These are phyloP conservation scores for Zygaena filipendulae DNA, from an alignment of 2,888 invertebrate species.

Conservation along the genomic window DNA sequence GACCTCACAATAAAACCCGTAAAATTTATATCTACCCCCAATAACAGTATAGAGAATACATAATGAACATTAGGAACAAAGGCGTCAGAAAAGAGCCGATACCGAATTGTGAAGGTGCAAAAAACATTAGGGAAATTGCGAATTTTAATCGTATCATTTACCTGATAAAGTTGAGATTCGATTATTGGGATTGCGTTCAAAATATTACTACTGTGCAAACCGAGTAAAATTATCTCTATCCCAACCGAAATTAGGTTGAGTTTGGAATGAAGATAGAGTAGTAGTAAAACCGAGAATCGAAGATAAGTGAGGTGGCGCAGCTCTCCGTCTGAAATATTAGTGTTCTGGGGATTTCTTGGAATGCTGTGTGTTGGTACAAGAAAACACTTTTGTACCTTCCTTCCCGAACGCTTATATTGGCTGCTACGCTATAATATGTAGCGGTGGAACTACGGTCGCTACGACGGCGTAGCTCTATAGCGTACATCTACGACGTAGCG, in stretches of 20 bases:
- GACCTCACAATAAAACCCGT: slow-evolving; percentile 45
- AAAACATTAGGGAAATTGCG: slow-evolving; percentile 14
- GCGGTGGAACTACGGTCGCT: slow-evolving; percentile 10
- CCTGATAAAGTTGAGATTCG: slow-evolving; percentile 23
- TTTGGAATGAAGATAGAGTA: slow-evolving; percentile 13
- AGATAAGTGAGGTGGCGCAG: slow-evolving; percentile 47
- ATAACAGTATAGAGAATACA: slow-evolving; percentile 57
- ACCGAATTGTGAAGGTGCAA: slow-evolving; percentile 48
- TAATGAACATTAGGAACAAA: slow-evolving; percentile 64
- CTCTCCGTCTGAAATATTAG: slow-evolving; percentile 48
- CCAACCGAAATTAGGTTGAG: slow-evolving; percentile 16
- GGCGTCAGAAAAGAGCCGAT: slow-evolving; percentile 52
- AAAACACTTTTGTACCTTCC: slow-evolving; percentile 28
- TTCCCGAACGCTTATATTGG: too few relatives aligned
- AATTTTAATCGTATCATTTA: slow-evolving; percentile 22
- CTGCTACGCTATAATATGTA: too few relatives aligned
- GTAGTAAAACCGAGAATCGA: slow-evolving; percentile 34
- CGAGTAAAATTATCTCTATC: slow-evolving; percentile 22
- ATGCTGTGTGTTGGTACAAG: slow-evolving; percentile 31
- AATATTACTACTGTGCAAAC: slow-evolving; percentile 20
- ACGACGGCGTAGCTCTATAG: slow-evolving; percentile 4
- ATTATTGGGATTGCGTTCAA: slow-evolving; percentile 17
- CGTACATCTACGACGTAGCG: slow-evolving; percentile 3
- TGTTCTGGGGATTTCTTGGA: slow-evolving; percentile 47
- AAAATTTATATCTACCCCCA: slow-evolving; percentile 53